Evolutionary conservation across 2,113 vertebrate genomes (phyloP).

Genomic region (Pomatostomus ruficeps): DNA sequence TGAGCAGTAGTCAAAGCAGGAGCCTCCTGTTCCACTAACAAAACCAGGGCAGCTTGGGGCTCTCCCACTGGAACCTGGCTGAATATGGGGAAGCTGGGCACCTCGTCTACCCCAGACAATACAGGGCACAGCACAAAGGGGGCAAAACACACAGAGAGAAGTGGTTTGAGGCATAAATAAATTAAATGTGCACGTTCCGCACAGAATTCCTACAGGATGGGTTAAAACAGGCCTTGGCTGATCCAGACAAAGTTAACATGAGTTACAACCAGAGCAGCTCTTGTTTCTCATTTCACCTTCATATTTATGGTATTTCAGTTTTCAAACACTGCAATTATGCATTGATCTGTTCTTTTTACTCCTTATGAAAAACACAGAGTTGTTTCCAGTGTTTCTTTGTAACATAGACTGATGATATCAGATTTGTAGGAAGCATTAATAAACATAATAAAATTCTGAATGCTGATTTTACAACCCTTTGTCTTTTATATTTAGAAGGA

Average conservation of each 20-base stretch:
- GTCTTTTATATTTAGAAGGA: not conserved
- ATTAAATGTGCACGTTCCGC: not conserved
- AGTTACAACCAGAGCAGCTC: not conserved
- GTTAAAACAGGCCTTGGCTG: not conserved
- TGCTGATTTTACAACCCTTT: not conserved
- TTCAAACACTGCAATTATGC: not conserved
- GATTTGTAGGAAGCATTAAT: not conserved
- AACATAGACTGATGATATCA: not conserved
- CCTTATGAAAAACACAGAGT: not conserved
- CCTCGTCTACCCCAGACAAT: fast-evolving
- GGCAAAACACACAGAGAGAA: not conserved
- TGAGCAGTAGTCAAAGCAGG: not conserved
- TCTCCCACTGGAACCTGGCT: not conserved
- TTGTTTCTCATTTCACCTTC: not conserved
- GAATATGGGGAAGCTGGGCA: not conserved
- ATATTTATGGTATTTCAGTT: not conserved
- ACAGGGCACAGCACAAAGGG: not conserved
- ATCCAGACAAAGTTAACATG: not conserved
- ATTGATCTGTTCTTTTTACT: not conserved
- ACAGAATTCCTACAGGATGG: not conserved
- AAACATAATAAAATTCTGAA: not conserved
- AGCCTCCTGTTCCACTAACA: not conserved
- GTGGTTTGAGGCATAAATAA: not conserved
- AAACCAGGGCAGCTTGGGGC: not conserved
- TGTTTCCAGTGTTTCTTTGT: not conserved